These are phyloP conservation scores for Chrysochloris asiatica DNA, from an alignment of 2,113 vertebrate species.

Conservation along the genomic window DNA sequence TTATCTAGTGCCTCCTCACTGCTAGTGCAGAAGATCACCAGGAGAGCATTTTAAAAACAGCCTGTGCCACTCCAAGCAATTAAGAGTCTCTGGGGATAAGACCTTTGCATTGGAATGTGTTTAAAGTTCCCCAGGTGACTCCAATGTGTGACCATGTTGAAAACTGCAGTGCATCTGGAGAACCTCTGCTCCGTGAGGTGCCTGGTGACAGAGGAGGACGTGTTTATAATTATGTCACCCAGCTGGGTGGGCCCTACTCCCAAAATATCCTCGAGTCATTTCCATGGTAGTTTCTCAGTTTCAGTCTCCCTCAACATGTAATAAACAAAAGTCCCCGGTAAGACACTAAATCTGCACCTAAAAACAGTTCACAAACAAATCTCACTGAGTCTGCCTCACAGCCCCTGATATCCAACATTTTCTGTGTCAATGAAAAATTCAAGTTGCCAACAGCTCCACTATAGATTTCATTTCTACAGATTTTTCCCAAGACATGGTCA, in stretches of 20 bases:
- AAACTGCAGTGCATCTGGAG: not conserved
- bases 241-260: not conserved
- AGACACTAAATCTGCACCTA: not conserved
- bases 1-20: not conserved
- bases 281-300: not conserved
- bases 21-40: not conserved
- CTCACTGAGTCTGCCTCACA: not conserved
- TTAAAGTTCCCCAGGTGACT: not conserved
- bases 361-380: not conserved
- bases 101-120: not conserved
- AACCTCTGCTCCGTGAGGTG: not conserved
- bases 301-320: not conserved
- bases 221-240: not conserved
- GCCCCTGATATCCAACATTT: not conserved
- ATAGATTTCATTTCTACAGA: too few species aligned
- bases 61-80: not conserved
- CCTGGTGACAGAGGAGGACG: not conserved
- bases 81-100: not conserved
- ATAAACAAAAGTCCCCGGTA: not conserved
- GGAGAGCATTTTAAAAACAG: not conserved
- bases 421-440: not conserved
- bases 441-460: too few species aligned
- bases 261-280: not conserved
- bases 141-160: not conserved
- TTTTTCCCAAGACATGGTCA: not conserved